Percentiles rank a stretch among this genome's conserved stretches.
Conservation (phyloP, 2,797 vertebrate species). For the Arrhamphus sclerolepis region DNA sequence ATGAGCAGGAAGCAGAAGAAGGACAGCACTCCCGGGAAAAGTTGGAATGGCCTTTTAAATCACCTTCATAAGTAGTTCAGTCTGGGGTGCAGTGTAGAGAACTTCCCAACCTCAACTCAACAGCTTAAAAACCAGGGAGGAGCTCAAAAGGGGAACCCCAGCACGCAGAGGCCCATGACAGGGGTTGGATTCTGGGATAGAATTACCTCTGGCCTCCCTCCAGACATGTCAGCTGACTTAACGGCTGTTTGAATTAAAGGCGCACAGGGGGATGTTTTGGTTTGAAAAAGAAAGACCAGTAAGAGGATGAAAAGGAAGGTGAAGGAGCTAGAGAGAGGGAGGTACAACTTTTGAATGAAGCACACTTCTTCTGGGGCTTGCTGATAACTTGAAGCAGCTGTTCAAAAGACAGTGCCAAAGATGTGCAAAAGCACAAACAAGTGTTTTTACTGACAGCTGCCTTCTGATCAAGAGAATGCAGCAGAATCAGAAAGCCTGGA, state of each 20-base stretch:
- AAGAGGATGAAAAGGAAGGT: conserved; percentile 38
- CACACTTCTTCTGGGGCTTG: conserved; percentile 59
- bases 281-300: conserved; percentile 69
- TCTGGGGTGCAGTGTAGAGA: conserved; percentile 55
- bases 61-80: conserved; percentile 69
- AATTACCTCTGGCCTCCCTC: conserved; percentile 75
- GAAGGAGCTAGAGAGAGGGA: conserved; percentile 32
- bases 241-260: conserved; percentile 71
- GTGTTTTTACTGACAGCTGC: conserved; percentile 41
- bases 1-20: conserved; percentile 64
- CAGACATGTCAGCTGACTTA: conserved; percentile 75
- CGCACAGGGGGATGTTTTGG: conserved; percentile 74
- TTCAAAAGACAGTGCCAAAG: conserved; percentile 32
- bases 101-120: conserved; percentile 45
- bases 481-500: conserved; percentile 24
- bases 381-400: conserved; percentile 79
- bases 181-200: conserved; percentile 67
- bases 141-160: conserved; percentile 73
- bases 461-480: conserved; percentile 41
- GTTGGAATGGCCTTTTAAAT: conserved; percentile 67
- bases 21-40: conserved; percentile 62
- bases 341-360: conserved; percentile 66
- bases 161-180: conserved; percentile 67
- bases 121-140: conserved; percentile 61
- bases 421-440: conserved; percentile 39